Conservation (phyloP, 1,140 invertebrate species). For the Trichonephila clavipes region DNA sequence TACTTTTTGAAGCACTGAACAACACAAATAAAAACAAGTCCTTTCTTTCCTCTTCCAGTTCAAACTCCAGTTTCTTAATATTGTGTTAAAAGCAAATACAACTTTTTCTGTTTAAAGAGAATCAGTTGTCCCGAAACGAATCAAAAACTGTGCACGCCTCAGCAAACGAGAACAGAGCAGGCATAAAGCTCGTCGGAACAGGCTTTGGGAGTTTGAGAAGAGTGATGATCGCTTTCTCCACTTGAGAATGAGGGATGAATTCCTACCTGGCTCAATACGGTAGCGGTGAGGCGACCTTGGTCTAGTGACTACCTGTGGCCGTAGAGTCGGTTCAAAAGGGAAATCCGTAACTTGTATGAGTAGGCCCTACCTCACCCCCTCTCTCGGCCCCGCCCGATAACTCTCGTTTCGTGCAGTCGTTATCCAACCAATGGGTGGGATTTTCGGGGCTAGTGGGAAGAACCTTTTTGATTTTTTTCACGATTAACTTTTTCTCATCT, state of each 20-base stretch:
- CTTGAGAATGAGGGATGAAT: neutral
- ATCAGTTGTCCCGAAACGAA: neutral
- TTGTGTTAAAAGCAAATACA: too few species aligned
- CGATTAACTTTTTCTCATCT: neutral
- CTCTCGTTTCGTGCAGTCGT: constrained; percentile 24
- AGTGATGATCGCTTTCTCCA: neutral
- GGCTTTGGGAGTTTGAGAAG: neutral
- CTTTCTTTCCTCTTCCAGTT: too few species aligned
- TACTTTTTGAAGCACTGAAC: too few species aligned
- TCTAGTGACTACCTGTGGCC: constrained; percentile 52
- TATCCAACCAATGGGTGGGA: constrained; percentile 69
- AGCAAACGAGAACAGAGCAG: neutral
- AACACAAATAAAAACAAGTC: too few species aligned
- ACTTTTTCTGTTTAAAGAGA: too few species aligned
- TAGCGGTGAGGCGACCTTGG: constrained; percentile 66
- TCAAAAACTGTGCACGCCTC: neutral
- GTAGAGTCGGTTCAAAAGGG: constrained; percentile 56
- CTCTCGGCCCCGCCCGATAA: constrained; percentile 43
- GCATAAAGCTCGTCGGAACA: neutral
- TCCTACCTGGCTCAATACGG: constrained; percentile 40
- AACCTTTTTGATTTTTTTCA: constrained; percentile 47
- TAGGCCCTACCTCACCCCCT: neutral
- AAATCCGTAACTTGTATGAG: constrained; percentile 68
- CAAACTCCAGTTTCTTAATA: too few species aligned
- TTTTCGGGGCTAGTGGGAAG: constrained; percentile 61